Percentiles rank a stretch among this genome's conserved stretches.
Conservation (phyloP, 2,888 invertebrate genomes). For the Vanessa cardui region DNA sequence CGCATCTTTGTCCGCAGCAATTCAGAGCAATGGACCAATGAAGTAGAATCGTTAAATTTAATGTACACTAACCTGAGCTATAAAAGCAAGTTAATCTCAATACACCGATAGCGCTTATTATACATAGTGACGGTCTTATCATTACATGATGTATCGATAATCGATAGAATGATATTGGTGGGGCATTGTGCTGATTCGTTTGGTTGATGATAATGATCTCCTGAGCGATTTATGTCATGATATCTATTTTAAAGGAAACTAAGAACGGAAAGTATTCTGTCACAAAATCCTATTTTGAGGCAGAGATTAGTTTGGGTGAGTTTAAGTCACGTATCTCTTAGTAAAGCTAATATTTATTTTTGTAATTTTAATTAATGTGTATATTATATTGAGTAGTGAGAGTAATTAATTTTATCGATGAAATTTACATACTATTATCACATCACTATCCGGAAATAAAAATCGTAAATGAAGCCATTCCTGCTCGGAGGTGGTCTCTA, state of each 20-base stretch:
- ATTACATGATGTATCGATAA: constrained; percentile 17
- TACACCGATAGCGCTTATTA: constrained; percentile 81
- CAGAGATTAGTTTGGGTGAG: no score
- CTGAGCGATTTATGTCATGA: no score
- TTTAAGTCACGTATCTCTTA: no score
- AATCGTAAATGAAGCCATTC: constrained; percentile 83
- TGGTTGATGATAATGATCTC: no score
- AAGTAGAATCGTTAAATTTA: constrained; percentile 77
- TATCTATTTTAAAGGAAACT: no score
- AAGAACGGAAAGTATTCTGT: no score
- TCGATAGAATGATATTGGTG: constrained; percentile 18
- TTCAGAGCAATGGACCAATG: constrained; percentile 72
- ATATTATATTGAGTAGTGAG: neutral
- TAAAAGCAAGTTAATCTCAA: constrained; percentile 82
- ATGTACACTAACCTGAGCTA: constrained; percentile 78
- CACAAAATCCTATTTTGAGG: no score
- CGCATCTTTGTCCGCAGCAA: constrained; percentile 65
- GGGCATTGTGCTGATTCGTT: no score
- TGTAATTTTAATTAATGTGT: no score
- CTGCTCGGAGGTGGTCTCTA: constrained; percentile 68
- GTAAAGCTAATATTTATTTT: no score
- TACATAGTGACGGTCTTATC: constrained; percentile 56
- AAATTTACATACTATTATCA: constrained; percentile 10
- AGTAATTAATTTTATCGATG: constrained; percentile 25
- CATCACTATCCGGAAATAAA: constrained; percentile 76